Conservation (phyloP, 2,888 invertebrate species). For the Aricia artaxerxes region DNA sequence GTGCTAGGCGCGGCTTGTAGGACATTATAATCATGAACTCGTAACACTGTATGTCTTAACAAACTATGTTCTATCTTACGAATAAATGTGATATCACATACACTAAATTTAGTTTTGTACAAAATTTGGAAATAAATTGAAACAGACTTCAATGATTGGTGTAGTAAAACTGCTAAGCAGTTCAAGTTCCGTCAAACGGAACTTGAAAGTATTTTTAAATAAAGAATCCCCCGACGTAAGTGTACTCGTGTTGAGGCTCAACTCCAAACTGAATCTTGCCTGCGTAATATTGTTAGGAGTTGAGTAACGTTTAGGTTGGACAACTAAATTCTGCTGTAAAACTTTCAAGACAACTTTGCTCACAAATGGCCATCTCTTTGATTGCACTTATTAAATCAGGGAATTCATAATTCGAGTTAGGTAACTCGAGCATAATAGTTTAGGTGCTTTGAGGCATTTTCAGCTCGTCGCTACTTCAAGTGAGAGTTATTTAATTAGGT, state of each 20-base stretch:
- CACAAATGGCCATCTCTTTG: slow-evolving; percentile 29
- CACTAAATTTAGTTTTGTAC: too few species aligned
- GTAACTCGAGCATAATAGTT: slow-evolving; percentile 12
- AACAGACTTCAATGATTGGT: too few species aligned
- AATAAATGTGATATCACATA: too few species aligned
- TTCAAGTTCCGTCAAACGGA: slow-evolving; percentile 13
- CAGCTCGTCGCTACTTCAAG: not conserved
- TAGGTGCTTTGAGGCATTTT: not conserved
- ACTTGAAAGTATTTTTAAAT: slow-evolving; percentile 26
- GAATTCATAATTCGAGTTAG: not conserved
- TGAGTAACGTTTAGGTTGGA: slow-evolving; percentile 34
- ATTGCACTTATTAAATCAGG: slow-evolving; percentile 25
- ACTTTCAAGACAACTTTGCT: slow-evolving; percentile 32
- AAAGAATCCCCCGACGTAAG: slow-evolving; percentile 23
- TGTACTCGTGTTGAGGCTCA: slow-evolving; percentile 25
- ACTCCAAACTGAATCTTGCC: slow-evolving; percentile 33
- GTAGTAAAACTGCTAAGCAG: not conserved
- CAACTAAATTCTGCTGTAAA: slow-evolving; percentile 32
- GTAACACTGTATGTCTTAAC: not conserved
- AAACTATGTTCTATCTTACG: not conserved
- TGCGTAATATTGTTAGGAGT: slow-evolving; percentile 28
- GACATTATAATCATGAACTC: not conserved
- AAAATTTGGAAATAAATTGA: too few species aligned
- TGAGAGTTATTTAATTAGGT: not conserved
- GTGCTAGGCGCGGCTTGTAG: not conserved